Evolutionary conservation across 2,888 invertebrate genomes (phyloP), one percentile per base, ranked within the genome.

Genomic region (Autographa pulchrina): DNA sequence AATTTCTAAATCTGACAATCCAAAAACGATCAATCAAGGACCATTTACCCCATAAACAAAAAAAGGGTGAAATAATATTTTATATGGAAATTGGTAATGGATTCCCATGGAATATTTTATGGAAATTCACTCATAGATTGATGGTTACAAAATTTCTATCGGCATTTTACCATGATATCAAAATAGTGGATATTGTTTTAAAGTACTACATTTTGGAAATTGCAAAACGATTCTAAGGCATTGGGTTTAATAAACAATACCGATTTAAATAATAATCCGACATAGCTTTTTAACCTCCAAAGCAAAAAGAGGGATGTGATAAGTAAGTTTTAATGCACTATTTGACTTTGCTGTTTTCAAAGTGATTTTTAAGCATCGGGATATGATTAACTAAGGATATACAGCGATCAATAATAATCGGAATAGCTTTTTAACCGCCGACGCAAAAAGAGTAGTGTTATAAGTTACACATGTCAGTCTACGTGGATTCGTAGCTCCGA

Each of bases 51-150:
- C 25, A 56, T 56, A 56, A 56, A 54, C 18, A 11, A 11, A 56
- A 18, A 56, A 20, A 11, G 54, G 54, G 20, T 25, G 11, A 54
- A 54, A 54, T 20, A 56, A 25, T 25, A 56, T 56, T 56, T 25
- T 20, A 25, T 56, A 56, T 56, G 54, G 54, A 25, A 56, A 56
- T 25, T 13, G 54, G 20, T 5, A 14, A 56, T 20, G 11, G 9
- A 13, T 25, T 56, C 54, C 54, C 20, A 56, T 56, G 11, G 54
- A 56, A 56, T 56, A 56, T 56, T 13, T 56, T 56, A 56, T 56
- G 54, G 54, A 25, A 20, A 56, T 56, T 56, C 20, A 4, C 13
- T 8, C 13, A 54, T 20, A 25, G 54, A 56, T 56, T 56, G 54
- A 56, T 56, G 20, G 54, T 25, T 56, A 1, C 13, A 14, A 13